Base-by-base conservation (phyloP, 2,888 invertebrate species). In the Ochlodes sylvanus region DNA sequence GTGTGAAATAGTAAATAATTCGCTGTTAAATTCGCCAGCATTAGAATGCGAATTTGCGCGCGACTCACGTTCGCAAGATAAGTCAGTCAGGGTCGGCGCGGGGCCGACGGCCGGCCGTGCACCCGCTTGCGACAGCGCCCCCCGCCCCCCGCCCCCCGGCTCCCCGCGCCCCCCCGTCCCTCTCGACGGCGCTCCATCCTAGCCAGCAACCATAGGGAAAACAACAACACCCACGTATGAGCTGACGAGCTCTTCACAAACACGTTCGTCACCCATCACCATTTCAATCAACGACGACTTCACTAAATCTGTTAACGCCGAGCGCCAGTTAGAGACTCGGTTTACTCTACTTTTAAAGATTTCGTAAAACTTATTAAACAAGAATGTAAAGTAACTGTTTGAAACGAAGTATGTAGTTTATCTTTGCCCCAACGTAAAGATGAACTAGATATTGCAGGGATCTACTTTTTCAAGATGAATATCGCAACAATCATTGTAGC, bases 91-190 rank as follows among this genome's bases (percentile, higher is more conserved):
- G 92, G 93, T 92, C 92, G 92, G 78, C 80, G 86, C 88, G 89
- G 92, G 90, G 92, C 92, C 92, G 92, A 91, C 86, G 92, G 86
- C 91, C 92, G 92, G 90, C 93, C 93, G 80, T 92, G 92, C 91
- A 91, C 92, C 90, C 91, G 89, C 79, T 79, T 76, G 76, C 76
- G 85, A 87, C 88, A 85, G 88, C 88, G 86, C 89, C 85, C 84
- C 78, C 76, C 73, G 76, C 78, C 79, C 79, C 79, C 78, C 71
- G 27, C 78, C 63, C 72, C 75, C 70, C 68, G 75, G 64, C 68
- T 70, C 56, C 70, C 58, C 32, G 70, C 34, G 66, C 77, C 71
- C 78, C 64, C 72, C 75, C 70, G 68, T 75, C 68, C 69, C 70
- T 55, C 70, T 61, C 27, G 69, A 34, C 66, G 65, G 68, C 72